These are phyloP conservation scores for Diorhabda elongata DNA, from an alignment of 1,140 invertebrate species.

Conservation along the genomic window DNA sequence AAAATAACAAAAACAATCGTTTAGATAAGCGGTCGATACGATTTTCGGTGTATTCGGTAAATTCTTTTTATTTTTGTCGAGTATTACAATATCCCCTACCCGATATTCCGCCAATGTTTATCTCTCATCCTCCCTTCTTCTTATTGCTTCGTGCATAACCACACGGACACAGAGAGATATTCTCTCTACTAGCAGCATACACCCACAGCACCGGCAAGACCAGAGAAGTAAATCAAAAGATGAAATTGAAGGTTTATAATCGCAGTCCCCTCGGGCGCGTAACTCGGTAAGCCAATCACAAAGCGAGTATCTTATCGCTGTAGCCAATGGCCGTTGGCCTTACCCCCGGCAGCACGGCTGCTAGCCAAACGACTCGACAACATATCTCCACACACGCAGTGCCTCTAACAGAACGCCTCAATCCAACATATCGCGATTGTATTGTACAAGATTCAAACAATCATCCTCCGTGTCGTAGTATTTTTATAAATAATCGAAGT, in stretches of 20 bases:
- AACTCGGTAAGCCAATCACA: constrained; percentile 42
- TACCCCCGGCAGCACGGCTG: constrained; percentile 35
- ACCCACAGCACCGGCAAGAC: constrained; percentile 31
- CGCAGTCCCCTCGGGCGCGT: constrained; percentile 40
- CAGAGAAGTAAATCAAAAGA: constrained; percentile 43
- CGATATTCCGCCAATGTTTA: background rate
- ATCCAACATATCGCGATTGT: constrained; percentile 29
- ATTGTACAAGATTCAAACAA: background rate
- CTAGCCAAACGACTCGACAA: constrained; percentile 38
- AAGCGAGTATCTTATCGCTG: constrained; percentile 31
- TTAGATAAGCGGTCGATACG: no score
- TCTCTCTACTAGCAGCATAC: constrained; percentile 13
- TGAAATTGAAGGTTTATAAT: constrained; percentile 44
- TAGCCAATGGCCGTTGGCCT: constrained; percentile 44
- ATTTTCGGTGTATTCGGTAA: no score
- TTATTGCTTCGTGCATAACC: constrained; percentile 17
- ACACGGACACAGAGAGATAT: constrained; percentile 3
- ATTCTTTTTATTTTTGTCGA: no score
- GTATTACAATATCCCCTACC: no score
- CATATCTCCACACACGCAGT: constrained; percentile 37
- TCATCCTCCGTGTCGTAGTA: background rate
- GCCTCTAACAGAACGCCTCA: constrained; percentile 42
- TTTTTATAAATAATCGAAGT: background rate
- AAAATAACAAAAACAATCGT: no score
- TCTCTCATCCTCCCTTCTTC: constrained; percentile 3